phyloP scores from a whole-genome alignment of 2,113 vertebrate species.

The Triplophysa rosa region DNA sequence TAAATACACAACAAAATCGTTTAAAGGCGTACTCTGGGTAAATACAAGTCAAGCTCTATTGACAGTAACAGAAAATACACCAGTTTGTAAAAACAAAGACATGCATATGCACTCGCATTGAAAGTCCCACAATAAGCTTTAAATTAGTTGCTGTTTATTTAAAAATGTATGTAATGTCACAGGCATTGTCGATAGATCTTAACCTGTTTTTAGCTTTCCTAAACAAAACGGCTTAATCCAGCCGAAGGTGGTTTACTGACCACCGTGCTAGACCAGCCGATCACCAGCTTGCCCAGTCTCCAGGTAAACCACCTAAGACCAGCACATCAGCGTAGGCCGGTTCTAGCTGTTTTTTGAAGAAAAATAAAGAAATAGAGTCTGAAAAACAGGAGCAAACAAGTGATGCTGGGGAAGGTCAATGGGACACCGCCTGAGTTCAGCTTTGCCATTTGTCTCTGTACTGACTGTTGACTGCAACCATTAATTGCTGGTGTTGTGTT shows the following conservation, averaged over 20 bases:
- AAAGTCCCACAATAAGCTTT: too few species aligned
- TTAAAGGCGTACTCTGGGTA: not conserved
- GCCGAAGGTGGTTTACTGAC: too few species aligned
- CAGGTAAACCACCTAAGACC: too few species aligned
- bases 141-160: too few species aligned
- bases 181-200: not conserved
- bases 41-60: not conserved
- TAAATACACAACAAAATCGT: not conserved
- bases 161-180: too few species aligned
- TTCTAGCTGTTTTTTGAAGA: not conserved
- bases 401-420: constrained; percentile 19
- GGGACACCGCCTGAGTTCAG: constrained; percentile 25
- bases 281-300: too few species aligned
- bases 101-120: too few species aligned
- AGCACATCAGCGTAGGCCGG: not conserved
- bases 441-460: constrained; percentile 47
- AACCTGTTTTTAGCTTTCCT: not conserved
- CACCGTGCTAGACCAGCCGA: too few species aligned
- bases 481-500: constrained; percentile 69
- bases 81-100: not conserved
- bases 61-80: not conserved
- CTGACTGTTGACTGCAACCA: constrained; percentile 60
- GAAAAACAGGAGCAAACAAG: not conserved
- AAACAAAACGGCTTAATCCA: too few species aligned
- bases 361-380: not conserved